These are phyloP conservation scores for Myoxocephalus aenaeus DNA, from an alignment of 2,797 vertebrate species.

Conservation along the genomic window DNA sequence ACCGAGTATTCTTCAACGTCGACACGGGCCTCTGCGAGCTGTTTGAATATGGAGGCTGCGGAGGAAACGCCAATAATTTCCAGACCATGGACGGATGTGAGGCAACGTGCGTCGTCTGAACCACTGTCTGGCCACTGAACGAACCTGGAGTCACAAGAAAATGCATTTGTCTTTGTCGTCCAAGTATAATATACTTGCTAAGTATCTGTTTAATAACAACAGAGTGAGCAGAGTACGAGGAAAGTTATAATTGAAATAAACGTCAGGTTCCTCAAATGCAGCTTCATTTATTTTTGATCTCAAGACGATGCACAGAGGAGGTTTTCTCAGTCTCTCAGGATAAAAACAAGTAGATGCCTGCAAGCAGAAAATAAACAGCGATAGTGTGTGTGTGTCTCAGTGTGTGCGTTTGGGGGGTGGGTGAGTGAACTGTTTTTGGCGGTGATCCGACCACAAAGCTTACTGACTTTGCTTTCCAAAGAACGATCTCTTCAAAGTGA, in stretches of 20 bases:
- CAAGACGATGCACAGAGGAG: background rate
- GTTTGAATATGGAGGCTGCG: conserved; percentile 92
- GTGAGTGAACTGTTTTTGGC: too few relatives aligned
- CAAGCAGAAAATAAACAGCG: too few relatives aligned
- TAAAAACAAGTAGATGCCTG: too few relatives aligned
- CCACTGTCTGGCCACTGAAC: background rate
- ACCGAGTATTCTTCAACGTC: conserved; percentile 87
- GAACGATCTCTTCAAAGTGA: conserved; percentile 14
- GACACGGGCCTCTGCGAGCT: conserved; percentile 83
- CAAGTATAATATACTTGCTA: conserved; percentile 7
- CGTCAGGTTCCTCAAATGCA: background rate
- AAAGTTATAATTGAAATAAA: background rate
- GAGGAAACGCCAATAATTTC: conserved; percentile 92
- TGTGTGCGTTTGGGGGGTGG: too few relatives aligned
- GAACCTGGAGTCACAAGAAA: conserved; percentile 16
- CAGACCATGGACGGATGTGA: conserved; percentile 84
- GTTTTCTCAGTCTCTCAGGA: too few relatives aligned
- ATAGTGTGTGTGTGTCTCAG: too few relatives aligned
- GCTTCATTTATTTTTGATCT: conserved; percentile 16
- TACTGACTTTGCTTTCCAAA: background rate
- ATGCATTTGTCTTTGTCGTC: conserved; percentile 14
- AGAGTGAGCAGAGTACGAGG: background rate
- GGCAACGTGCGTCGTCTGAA: conserved; percentile 77
- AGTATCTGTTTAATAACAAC: conserved; percentile 1
- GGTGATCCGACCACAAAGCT: too few relatives aligned